These are phyloP conservation scores for Melanerpes formicivorus DNA, from an alignment of 2,113 vertebrate species.

Conservation along the genomic window DNA sequence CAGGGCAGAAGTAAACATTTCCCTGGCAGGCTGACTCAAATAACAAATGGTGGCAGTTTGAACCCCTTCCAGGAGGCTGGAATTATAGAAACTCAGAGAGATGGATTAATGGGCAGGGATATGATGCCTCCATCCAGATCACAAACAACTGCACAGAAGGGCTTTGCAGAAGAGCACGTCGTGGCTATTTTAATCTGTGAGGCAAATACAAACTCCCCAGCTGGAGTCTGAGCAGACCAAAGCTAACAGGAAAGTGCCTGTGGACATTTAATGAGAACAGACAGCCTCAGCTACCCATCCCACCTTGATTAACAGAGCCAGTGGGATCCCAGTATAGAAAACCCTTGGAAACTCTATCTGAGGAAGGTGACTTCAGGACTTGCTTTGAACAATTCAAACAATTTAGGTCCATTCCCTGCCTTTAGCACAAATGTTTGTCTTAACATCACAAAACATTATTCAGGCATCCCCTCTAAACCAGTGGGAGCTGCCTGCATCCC, in stretches of 20 bases:
- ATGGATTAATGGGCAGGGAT: conserved; percentile 16
- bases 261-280: background rate
- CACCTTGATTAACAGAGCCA: background rate
- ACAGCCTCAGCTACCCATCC: background rate
- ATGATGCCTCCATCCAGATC: background rate
- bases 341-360: background rate
- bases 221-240: background rate
- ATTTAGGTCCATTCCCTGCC: background rate
- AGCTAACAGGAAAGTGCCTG: background rate
- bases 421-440: background rate
- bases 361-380: background rate
- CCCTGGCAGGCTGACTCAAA: conserved; percentile 20
- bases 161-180: background rate
- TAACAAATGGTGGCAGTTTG: conserved; percentile 40
- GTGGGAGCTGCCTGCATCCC: background rate
- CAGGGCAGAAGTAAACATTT: background rate
- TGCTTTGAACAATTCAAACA: background rate
- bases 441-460: background rate
- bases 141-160: background rate
- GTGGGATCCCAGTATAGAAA: background rate
- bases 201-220: background rate
- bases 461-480: background rate
- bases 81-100: background rate
- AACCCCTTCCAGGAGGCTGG: background rate
- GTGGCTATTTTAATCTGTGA: background rate